phyloP scores from a whole-genome alignment of 2,797 vertebrate genomes.

The Kryptopterus vitreolus region DNA sequence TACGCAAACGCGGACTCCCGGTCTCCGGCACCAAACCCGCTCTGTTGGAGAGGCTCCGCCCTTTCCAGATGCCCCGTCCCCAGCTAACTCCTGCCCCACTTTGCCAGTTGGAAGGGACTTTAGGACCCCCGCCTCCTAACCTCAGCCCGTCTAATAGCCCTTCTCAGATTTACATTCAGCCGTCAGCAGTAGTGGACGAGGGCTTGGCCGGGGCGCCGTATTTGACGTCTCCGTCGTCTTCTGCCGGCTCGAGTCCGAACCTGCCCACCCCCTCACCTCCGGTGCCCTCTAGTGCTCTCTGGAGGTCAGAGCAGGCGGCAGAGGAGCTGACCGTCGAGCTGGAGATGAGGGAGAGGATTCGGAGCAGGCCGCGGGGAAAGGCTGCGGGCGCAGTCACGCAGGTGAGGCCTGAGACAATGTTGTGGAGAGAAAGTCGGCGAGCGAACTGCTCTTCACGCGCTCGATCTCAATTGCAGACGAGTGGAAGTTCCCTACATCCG shows the following conservation, averaged over 20 bases:
- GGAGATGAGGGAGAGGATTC: slow-evolving; percentile 79
- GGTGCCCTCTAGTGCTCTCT: slow-evolving; percentile 64
- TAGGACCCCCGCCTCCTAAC: slow-evolving; percentile 58
- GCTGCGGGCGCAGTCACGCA: slow-evolving; percentile 51
- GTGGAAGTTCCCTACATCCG: slow-evolving; percentile 72
- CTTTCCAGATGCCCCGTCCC: slow-evolving; percentile 76
- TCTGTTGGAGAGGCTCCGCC: slow-evolving; percentile 83
- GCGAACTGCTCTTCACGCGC: not conserved
- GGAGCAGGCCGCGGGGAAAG: slow-evolving; percentile 72
- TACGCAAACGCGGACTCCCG: slow-evolving; percentile 85
- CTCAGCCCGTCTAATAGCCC: slow-evolving; percentile 55
- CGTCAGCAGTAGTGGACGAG: slow-evolving; percentile 63
- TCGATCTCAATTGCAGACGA: slow-evolving; percentile 54
- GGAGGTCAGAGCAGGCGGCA: slow-evolving; percentile 70
- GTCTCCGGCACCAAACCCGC: slow-evolving; percentile 90
- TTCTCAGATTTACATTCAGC: slow-evolving; percentile 60
- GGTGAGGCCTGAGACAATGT: slow-evolving; percentile 53
- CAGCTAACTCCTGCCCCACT: slow-evolving; percentile 71
- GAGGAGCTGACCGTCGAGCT: slow-evolving; percentile 75
- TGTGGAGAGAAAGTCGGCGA: not conserved
- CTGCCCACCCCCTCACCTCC: slow-evolving; percentile 68
- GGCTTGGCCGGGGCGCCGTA: slow-evolving; percentile 61
- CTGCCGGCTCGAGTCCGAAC: slow-evolving; percentile 71
- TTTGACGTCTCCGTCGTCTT: slow-evolving; percentile 68
- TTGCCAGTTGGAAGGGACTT: slow-evolving; percentile 65